phyloP scores from a whole-genome alignment of 2,113 vertebrate species.

The Nibea coibor region DNA sequence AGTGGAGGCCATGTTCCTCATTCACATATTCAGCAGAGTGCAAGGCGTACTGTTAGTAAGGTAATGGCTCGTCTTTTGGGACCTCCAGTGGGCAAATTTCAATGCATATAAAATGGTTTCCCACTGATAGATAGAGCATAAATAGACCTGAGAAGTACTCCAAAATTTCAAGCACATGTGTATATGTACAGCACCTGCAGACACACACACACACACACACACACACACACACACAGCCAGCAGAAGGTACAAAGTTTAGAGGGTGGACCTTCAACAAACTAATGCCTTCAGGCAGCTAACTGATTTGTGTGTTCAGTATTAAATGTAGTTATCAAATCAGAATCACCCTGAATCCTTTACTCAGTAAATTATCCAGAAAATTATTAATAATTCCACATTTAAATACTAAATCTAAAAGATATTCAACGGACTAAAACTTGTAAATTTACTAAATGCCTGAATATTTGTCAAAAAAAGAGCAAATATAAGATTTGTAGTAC shows the following conservation, averaged over 20 bases:
- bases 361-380: not conserved
- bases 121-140: constrained; percentile 44
- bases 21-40: constrained; percentile 51
- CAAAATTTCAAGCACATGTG: constrained; percentile 28
- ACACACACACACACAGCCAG: not conserved
- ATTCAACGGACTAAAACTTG: not conserved
- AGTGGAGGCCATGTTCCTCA: constrained; percentile 29
- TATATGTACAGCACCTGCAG: constrained; percentile 36
- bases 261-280: not conserved
- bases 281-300: not conserved
- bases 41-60: constrained; percentile 21
- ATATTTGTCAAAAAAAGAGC: not conserved
- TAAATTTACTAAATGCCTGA: not conserved
- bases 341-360: not conserved
- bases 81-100: constrained; percentile 60
- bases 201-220: constrained; percentile 1
- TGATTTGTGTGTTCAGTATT: not conserved
- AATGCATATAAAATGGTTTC: constrained; percentile 72
- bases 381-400: not conserved
- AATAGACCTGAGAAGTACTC: constrained; percentile 29
- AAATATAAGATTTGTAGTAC: not conserved
- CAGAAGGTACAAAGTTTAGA: not conserved
- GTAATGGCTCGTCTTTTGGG: constrained; percentile 51
- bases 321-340: not conserved
- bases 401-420: not conserved